Evolutionary conservation across 2,113 vertebrate species (phyloP).

Genomic region (Zootoca vivipara): DNA sequence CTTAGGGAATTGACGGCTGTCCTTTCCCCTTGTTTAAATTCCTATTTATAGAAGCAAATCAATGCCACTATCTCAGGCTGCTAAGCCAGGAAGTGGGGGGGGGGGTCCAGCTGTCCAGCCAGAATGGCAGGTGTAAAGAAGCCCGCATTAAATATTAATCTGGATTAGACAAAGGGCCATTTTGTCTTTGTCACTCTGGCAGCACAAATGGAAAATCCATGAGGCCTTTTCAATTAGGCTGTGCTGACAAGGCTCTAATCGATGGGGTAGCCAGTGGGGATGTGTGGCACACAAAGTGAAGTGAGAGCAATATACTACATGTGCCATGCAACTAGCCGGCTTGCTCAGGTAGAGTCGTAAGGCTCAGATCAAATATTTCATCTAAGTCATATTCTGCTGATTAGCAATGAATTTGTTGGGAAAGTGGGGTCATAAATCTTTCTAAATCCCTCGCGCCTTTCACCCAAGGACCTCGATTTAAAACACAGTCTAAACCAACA

Average conservation of each 20-base stretch:
- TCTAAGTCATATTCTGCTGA: fast-evolving
- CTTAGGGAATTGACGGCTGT: slow-evolving; percentile 40
- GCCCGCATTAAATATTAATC: background rate
- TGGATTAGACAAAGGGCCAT: background rate
- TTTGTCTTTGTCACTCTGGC: fast-evolving
- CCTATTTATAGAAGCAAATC: slow-evolving; percentile 59
- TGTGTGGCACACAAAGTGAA: fast-evolving
- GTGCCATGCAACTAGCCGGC: fast-evolving
- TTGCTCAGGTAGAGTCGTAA: fast-evolving
- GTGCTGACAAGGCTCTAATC: slow-evolving; percentile 7
- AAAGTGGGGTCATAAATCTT: fast-evolving
- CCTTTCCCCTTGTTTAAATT: slow-evolving; percentile 12
- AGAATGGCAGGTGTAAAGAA: slow-evolving; percentile 23
- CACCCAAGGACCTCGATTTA: background rate
- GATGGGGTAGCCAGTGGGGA: background rate
- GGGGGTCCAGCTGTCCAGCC: slow-evolving; percentile 7
- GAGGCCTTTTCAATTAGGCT: background rate
- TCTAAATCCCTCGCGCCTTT: fast-evolving
- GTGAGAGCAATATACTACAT: background rate
- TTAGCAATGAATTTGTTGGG: fast-evolving
- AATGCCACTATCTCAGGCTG: slow-evolving; percentile 8
- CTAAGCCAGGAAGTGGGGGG: background rate
- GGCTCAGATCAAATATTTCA: fast-evolving
- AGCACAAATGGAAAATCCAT: background rate
- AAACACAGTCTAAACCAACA: background rate